phyloP scores from a whole-genome alignment of 2,797 vertebrate species.

The Pygocentrus nattereri region DNA sequence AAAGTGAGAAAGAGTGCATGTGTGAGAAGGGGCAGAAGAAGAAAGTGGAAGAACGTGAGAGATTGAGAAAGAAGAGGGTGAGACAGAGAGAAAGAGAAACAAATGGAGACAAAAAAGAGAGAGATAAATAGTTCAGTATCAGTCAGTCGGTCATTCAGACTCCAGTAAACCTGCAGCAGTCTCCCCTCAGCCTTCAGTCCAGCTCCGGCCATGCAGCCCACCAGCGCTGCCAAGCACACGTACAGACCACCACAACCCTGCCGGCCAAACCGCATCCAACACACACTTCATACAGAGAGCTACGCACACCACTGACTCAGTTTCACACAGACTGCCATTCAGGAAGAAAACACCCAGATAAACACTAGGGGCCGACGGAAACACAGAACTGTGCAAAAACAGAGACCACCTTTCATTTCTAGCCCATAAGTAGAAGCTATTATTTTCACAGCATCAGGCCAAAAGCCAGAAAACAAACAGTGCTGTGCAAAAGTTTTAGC shows the following conservation, averaged over 20 bases:
- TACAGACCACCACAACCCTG: not conserved
- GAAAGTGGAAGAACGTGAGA: constrained; percentile 1
- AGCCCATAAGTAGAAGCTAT: too few relatives aligned
- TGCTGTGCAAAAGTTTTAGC: too few relatives aligned
- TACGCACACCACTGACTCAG: not conserved
- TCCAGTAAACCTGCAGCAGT: constrained; percentile 13
- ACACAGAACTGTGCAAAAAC: too few relatives aligned
- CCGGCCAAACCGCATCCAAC: not conserved
- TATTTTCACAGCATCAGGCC: too few relatives aligned
- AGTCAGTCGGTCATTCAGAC: not conserved
- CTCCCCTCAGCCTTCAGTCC: constrained; percentile 37
- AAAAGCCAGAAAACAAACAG: too few relatives aligned
- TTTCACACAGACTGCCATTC: constrained; percentile 50
- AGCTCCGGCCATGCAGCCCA: constrained; percentile 44
- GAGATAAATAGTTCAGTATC: not conserved
- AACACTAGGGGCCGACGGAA: not conserved
- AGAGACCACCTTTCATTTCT: too few relatives aligned
- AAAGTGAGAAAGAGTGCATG: not conserved
- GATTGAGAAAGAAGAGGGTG: constrained; percentile 52
- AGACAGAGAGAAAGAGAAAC: not conserved
- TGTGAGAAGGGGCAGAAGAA: not conserved
- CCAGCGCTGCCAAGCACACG: constrained; percentile 37
- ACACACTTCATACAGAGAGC: not conserved
- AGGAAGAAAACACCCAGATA: constrained; percentile 21
- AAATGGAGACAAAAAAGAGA: not conserved